These are phyloP conservation scores for Phenganax marumi DNA, from an alignment of 92 coral and sea anemone species.

Conservation along the genomic window DNA sequence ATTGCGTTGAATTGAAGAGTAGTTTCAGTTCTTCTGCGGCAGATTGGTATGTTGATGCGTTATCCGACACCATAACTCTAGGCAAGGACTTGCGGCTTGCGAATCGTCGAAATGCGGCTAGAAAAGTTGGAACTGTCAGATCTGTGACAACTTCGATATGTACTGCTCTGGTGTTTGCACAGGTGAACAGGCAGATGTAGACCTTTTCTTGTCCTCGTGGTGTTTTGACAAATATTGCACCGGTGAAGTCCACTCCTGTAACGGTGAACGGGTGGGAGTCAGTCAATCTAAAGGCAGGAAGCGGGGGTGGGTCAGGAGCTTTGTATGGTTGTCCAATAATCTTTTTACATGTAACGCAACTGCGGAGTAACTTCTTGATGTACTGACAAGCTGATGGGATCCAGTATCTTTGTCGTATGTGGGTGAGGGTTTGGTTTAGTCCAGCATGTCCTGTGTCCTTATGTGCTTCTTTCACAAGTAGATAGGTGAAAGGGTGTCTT, in stretches of 20 bases:
- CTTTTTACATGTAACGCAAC: neutral
- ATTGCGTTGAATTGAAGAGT: too few relatives aligned
- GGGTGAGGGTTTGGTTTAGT: neutral
- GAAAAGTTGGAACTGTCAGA: slow-evolving; percentile 11
- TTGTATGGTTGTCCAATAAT: neutral
- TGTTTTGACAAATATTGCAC: neutral
- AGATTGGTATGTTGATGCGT: slow-evolving; percentile 37
- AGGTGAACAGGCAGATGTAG: slow-evolving; percentile 30
- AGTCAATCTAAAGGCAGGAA: neutral
- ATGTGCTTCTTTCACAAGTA: slow-evolving; percentile 2
- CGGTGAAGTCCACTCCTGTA: slow-evolving; percentile 24
- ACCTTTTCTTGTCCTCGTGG: neutral
- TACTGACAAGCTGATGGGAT: slow-evolving; percentile 1
- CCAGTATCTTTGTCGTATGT: neutral
- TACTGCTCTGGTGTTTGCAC: slow-evolving; percentile 3
- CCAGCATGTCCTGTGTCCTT: neutral
- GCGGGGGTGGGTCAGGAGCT: neutral
- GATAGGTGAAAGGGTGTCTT: neutral
- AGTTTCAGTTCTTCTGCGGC: neutral
- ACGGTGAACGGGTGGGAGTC: slow-evolving; percentile 17
- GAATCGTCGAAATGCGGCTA: neutral
- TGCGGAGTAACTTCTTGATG: neutral
- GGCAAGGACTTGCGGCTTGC: slow-evolving; percentile 39
- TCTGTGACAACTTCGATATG: slow-evolving; percentile 23
- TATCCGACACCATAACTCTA: slow-evolving; percentile 27